Conservation (phyloP, 1,140 invertebrate species). For the Formica exsecta region DNA sequence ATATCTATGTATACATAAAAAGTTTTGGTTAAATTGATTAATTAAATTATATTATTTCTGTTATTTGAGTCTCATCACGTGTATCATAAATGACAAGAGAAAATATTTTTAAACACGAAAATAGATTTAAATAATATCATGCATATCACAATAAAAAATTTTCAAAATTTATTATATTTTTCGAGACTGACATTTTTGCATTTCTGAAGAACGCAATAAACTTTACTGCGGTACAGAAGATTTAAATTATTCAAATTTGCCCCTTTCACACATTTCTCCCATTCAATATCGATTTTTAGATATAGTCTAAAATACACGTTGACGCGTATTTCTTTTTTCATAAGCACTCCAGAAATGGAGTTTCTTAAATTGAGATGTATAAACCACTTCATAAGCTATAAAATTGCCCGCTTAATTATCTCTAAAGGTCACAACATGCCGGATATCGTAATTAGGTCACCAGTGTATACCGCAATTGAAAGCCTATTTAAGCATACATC, state of each 20-base stretch:
- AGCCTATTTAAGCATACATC: constrained; percentile 36
- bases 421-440: constrained; percentile 34
- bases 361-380: constrained; percentile 16
- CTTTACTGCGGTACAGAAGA: constrained; percentile 2
- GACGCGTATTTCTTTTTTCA: constrained; percentile 36
- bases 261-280: neutral
- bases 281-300: constrained; percentile 19
- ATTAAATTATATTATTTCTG: neutral
- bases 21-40: neutral
- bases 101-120: neutral
- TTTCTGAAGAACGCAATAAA: constrained; percentile 17
- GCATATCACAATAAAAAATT: neutral
- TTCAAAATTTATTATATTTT: neutral
- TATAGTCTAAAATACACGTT: constrained; percentile 25
- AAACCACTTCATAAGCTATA: neutral
- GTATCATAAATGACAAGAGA: neutral
- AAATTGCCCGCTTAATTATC: constrained; percentile 32
- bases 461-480: neutral
- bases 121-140: neutral
- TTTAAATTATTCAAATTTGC: constrained; percentile 23
- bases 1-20: neutral
- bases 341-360: constrained; percentile 23
- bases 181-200: neutral
- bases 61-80: neutral
- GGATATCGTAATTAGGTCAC: constrained; percentile 44